Base-by-base conservation (phyloP, 2,113 vertebrate genomes). In the Malurus melanocephalus region DNA sequence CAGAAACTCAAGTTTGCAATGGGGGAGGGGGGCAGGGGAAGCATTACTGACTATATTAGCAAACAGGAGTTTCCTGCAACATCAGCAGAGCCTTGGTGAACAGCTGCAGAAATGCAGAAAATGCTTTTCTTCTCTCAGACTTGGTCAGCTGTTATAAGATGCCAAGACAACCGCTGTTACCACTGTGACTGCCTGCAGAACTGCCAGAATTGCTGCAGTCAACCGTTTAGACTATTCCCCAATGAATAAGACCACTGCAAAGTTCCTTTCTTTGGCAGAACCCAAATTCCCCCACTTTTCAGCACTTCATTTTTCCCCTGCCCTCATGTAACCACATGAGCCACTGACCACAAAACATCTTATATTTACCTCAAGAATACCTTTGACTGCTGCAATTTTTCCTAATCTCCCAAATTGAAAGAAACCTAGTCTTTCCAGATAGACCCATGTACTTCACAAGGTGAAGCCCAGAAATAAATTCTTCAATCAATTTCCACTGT, bases 41-140 rank as follows among this genome's bases (percentile, higher is more conserved):
- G 27, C 46, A 68, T 85, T 86, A 52, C 80, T 52, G 71, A 74
- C 35, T 83, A 48, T 59, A 90, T 76, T 57, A 73, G 57, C 57
- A 78, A 48, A 45, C 87, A 51, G 56, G 87, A 84, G 53, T 84
- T 95, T 77, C 78, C 85, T 74, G 52, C 53, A 88, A 40, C 49
- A 66, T 22, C 60, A 67, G 49, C 5, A 10, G 60, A 88, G 43
- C 40, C 53, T 35, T 18, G 46, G 18, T 16, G 32, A 84, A 55
- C 81, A 85, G 49, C 43, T 80, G 67, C 57, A 64, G 61, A 88
- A 74, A 53, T 15, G 28, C 74, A 93, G 66, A 89, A 89, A 78
- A 71, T 7, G 23, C 21, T 71, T 76, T 83, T 60, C 46, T 76
- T 79, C 48, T 78, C 74, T 48, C 24, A 43, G 38, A 23, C 68